Conservation (phyloP, 1,140 invertebrate species). For the Ericerus pela region DNA sequence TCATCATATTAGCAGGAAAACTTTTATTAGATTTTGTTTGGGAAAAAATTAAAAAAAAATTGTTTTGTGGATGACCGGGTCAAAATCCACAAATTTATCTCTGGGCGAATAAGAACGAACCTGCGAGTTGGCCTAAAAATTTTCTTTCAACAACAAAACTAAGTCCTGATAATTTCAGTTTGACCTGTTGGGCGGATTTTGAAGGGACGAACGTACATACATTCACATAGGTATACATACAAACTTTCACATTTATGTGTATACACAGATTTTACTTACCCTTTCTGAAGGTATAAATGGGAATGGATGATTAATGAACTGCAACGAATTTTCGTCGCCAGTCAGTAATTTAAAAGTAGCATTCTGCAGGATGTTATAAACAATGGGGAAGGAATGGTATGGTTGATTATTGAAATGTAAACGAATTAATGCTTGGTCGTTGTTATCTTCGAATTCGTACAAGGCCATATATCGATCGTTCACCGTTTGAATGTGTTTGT, state of each 20-base stretch:
- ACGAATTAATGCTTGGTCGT: constrained; percentile 29
- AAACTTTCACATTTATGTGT: background rate
- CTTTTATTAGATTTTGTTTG: too few relatives aligned
- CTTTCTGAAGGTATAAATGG: constrained; percentile 33
- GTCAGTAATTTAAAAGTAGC: constrained; percentile 36
- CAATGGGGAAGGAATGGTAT: constrained; percentile 49
- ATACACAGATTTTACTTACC: constrained; percentile 20
- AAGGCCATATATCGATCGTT: constrained; percentile 33
- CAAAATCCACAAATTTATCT: too few relatives aligned
- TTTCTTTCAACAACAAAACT: too few relatives aligned
- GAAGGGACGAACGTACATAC: too few relatives aligned
- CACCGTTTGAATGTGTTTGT: constrained; percentile 20
- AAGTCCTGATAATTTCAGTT: too few relatives aligned
- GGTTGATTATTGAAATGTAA: constrained; percentile 47
- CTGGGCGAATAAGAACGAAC: too few relatives aligned
- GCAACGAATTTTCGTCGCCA: constrained; percentile 34
- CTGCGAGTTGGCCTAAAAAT: too few relatives aligned
- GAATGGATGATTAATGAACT: constrained; percentile 50
- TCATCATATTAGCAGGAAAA: too few relatives aligned
- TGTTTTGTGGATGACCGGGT: too few relatives aligned
- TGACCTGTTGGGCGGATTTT: too few relatives aligned
- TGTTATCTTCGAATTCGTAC: constrained; percentile 29
- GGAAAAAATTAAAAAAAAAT: too few relatives aligned
- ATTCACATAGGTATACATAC: too few relatives aligned
- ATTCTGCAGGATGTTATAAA: constrained; percentile 44